Evolutionary conservation across 2,888 invertebrate genomes (phyloP).

Genomic region (Rhingia campestris): DNA sequence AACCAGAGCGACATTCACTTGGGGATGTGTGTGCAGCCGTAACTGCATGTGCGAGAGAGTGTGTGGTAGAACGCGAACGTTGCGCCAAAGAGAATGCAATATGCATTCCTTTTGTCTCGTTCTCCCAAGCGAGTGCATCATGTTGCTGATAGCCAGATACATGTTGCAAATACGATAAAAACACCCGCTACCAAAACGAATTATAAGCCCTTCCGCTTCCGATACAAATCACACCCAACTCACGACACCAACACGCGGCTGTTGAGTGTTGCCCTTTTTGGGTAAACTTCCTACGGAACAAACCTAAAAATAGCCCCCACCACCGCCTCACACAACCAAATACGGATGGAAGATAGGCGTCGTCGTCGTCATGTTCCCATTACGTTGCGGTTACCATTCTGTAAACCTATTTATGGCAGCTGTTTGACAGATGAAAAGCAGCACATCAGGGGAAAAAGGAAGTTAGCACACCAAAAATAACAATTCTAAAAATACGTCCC

Average conservation of each 20-base stretch:
- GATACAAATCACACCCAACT: neutral
- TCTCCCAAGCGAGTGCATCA: slow-evolving; percentile 51
- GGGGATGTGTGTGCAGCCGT: slow-evolving; percentile 44
- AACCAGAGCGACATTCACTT: no score
- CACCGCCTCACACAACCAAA: slow-evolving; percentile 32
- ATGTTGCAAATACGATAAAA: neutral
- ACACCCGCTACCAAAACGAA: slow-evolving; percentile 15
- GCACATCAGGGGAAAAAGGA: slow-evolving; percentile 38
- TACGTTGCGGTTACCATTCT: slow-evolving; percentile 34
- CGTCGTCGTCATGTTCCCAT: slow-evolving; percentile 53
- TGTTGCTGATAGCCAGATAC: slow-evolving; percentile 51
- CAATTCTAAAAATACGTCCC: slow-evolving; percentile 53
- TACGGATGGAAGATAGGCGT: slow-evolving; percentile 42
- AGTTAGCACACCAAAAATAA: slow-evolving; percentile 59
- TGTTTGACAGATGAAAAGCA: slow-evolving; percentile 53
- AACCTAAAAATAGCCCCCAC: slow-evolving; percentile 56
- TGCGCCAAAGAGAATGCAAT: slow-evolving; percentile 39
- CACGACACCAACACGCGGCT: neutral
- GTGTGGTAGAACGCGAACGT: neutral
- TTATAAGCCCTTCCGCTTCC: slow-evolving; percentile 31
- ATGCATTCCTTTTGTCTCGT: slow-evolving; percentile 59
- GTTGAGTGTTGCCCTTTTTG: slow-evolving; percentile 29
- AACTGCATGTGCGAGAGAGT: slow-evolving; percentile 22
- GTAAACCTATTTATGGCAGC: slow-evolving; percentile 52
- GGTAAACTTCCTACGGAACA: neutral